phyloP scores from a whole-genome alignment of 2,797 vertebrate species.

The Tapera naevia region DNA sequence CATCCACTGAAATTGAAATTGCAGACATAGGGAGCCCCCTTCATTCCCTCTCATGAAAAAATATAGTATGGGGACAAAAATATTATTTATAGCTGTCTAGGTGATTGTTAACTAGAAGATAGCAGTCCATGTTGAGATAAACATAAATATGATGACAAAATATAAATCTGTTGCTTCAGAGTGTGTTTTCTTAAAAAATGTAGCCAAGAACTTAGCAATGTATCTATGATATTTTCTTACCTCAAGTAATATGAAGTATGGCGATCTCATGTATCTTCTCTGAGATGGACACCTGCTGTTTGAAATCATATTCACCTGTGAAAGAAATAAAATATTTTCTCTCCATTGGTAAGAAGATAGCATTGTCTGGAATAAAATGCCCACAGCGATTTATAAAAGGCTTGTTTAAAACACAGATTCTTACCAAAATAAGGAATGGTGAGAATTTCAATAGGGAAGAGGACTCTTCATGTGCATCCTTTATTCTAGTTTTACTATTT shows the following conservation, averaged over 20 bases:
- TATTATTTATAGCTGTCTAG: background rate
- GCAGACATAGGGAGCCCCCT: background rate
- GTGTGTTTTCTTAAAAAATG: background rate
- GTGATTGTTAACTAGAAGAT: background rate
- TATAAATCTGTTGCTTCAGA: background rate
- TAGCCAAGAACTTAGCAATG: background rate
- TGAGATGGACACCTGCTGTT: slow-evolving; percentile 11
- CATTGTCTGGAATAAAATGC: background rate
- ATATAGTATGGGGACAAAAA: background rate
- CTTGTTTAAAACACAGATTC: background rate
- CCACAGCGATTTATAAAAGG: background rate
- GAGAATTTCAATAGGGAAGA: background rate
- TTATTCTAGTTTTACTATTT: background rate
- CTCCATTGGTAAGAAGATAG: background rate
- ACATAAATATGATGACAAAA: background rate
- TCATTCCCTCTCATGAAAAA: background rate
- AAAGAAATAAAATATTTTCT: background rate
- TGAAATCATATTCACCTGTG: slow-evolving; percentile 72
- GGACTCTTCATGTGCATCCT: background rate
- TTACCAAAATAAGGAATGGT: background rate
- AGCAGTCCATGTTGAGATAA: background rate
- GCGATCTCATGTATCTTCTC: slow-evolving; percentile 61
- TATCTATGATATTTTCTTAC: slow-evolving; percentile 69
- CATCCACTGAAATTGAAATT: background rate
- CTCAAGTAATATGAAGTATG: slow-evolving; percentile 79